Evolutionary conservation across 2,797 vertebrate genomes (phyloP), one percentile per base, ranked within the genome.

Genomic region (Onychomys torridus): DNA sequence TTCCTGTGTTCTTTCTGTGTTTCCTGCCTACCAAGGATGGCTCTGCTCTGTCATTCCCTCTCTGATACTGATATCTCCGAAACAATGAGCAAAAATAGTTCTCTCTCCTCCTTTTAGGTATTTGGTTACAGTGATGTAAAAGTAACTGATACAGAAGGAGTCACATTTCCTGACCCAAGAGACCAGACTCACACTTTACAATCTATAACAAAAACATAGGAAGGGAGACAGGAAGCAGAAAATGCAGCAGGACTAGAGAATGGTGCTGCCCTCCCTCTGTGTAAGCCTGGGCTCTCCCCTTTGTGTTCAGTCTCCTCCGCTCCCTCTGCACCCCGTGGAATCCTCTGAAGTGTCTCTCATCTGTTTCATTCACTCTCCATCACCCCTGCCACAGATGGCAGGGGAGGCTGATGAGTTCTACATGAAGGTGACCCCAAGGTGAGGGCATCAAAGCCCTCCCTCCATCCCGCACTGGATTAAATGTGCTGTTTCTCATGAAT

Each of bases 401-500:
- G 89, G 29, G 17, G 78, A 97, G 97, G 94, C 86, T 87, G 94
- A 97, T 98, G 98, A 98, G 97, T 95, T 98, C n/a, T 96, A 85
- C 96, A 92, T 94, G 98, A 99, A 99, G 98, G 98, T 98, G 98
- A 99, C 98, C 98, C 98, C 97, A 98, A 98, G 97, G 97, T 97
- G 94, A 98, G 93, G 82, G 67, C 4, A 92, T 93, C 95, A 81
- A 96, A 95, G 92, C 81, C 92, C 93, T 94, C 63, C 95, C 52
- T 91, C 49, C 93, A 34, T 94, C 85, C 79, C n/a, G n/a, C 6
- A 71, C 81, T 90, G 89, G 91, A 91, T 98, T 94, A 84, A 96
- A 97, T 95, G 57, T 87, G 46, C n/a, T 95, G 79, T 95, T 97
- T 97, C 97, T 97, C 95, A 98, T 97, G 91, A 98, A 97, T 46